Percentiles rank a stretch among this genome's conserved stretches.
Conservation (phyloP, 64 coral and sea anemone genomes). For the Exaiptasia diaphana region DNA sequence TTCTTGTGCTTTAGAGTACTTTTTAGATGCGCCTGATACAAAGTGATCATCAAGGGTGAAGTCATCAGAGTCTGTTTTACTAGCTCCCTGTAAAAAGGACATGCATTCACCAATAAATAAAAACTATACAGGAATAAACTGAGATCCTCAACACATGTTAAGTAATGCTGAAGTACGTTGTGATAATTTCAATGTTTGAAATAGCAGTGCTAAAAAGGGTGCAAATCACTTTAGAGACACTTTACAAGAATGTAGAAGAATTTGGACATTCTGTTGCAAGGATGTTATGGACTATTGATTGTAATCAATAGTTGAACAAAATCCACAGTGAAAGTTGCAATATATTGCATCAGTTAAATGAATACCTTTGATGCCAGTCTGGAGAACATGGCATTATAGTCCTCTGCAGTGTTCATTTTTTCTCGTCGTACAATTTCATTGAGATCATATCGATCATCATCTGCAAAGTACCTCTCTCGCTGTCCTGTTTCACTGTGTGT, state of each 20-base stretch:
- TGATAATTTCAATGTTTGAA: no score
- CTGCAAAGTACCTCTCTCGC: conserved; percentile 92
- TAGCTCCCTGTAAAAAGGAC: conserved; percentile 31
- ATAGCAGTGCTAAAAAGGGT: no score
- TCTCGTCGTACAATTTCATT: conserved; percentile 91
- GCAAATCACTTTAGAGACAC: no score
- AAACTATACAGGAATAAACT: background rate
- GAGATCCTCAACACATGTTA: no score
- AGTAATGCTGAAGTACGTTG: no score
- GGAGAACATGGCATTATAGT: conserved; percentile 74
- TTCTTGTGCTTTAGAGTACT: conserved; percentile 66
- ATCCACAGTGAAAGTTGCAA: no score
- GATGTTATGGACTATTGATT: no score
- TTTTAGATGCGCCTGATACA: conserved; percentile 82
- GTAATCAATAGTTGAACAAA: no score
- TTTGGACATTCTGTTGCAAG: no score
- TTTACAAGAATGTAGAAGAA: no score
- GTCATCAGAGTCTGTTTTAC: conserved; percentile 60
- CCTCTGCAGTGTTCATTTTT: conserved; percentile 82
- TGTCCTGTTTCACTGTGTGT: conserved; percentile 71
- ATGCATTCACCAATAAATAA: background rate
- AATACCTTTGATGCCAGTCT: conserved; percentile 79
- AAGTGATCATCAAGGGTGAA: conserved; percentile 94
- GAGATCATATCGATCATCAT: conserved; percentile 85
- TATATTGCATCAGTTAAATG: no score